phyloP scores from a whole-genome alignment of 2,888 invertebrate species.

The Yponomeuta sedellus region DNA sequence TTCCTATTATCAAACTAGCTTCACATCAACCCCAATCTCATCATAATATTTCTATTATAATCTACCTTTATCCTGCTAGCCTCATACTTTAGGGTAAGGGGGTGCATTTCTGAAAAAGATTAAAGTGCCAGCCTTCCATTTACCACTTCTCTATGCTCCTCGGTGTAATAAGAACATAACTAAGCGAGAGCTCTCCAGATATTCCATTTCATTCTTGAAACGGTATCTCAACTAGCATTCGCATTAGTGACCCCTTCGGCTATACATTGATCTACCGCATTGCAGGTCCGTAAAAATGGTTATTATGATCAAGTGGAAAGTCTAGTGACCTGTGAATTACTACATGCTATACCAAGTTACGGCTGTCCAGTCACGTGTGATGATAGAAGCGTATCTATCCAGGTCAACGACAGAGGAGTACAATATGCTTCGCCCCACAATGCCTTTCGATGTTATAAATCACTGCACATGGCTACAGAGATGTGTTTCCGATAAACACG shows the following conservation, averaged over 20 bases:
- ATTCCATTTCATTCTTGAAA: too few relatives aligned
- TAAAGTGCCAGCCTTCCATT: background rate
- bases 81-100: background rate
- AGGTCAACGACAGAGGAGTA: slow-evolving; percentile 41
- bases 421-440: slow-evolving; percentile 30
- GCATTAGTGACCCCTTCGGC: too few relatives aligned
- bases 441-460: slow-evolving; percentile 14
- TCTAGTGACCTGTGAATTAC: background rate
- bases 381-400: slow-evolving; percentile 41
- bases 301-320: background rate
- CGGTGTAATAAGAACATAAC: too few relatives aligned
- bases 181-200: too few relatives aligned
- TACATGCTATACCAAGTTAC: background rate
- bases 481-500: slow-evolving; percentile 9
- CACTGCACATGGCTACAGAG: background rate
- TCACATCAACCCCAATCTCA: background rate
- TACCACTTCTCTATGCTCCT: background rate
- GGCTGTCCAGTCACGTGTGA: background rate
- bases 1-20: background rate
- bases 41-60: slow-evolving; percentile 1
- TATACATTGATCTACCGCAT: too few relatives aligned
- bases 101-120: slow-evolving; percentile 3
- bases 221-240: too few relatives aligned
- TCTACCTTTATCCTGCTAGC: background rate
- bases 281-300: background rate